These are phyloP conservation scores for Tamandua tetradactyla DNA, from an alignment of 2,797 vertebrate genomes.

Conservation along the genomic window DNA sequence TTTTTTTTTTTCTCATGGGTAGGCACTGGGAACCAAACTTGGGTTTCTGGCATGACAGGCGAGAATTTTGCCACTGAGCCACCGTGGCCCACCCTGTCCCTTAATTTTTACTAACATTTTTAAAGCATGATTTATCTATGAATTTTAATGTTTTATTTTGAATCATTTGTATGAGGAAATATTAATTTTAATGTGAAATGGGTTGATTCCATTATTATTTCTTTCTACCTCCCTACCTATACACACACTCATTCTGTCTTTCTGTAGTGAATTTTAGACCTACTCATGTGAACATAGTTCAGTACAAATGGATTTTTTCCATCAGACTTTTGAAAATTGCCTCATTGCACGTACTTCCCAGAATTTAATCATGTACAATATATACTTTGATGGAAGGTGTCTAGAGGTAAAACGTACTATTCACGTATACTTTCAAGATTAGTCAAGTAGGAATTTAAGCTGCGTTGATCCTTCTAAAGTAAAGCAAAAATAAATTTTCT, in stretches of 20 bases:
- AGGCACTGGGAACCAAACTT: too few relatives aligned
- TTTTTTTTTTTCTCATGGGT: too few relatives aligned
- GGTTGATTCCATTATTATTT: neutral
- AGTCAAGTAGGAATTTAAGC: neutral
- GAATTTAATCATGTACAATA: neutral
- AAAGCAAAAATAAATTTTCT: neutral
- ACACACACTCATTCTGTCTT: neutral
- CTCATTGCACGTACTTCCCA: neutral
- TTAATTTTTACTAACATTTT: neutral
- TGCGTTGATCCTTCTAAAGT: neutral
- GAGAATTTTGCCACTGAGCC: too few relatives aligned
- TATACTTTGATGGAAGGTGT: neutral
- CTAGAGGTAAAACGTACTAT: neutral
- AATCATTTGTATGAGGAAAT: neutral
- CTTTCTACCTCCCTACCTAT: neutral
- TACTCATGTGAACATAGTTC: neutral
- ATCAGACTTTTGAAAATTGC: neutral
- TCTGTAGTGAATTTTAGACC: neutral
- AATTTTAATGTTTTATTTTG: neutral
- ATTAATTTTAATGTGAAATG: neutral
- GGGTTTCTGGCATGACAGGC: too few relatives aligned
- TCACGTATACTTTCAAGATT: neutral
- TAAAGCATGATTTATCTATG: neutral
- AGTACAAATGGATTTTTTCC: too few relatives aligned
- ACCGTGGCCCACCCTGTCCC: too few relatives aligned